Evolutionary conservation across 2,888 invertebrate genomes (phyloP), one percentile per base, ranked within the genome.

Genomic region (Gandaritis pyraliata): DNA sequence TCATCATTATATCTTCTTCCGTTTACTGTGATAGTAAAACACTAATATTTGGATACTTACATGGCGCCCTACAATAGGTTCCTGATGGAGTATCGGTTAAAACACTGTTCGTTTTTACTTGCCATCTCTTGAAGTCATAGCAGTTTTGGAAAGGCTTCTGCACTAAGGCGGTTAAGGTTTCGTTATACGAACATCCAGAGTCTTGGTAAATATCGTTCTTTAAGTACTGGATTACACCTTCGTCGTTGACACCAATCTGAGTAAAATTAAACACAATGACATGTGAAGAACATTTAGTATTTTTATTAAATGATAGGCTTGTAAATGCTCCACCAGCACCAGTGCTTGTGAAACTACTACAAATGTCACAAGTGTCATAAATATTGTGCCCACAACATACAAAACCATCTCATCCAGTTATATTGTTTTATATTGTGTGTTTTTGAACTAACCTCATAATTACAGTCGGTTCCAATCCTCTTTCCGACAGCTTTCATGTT

Each of bases 61-160:
- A 94, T 55, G 96, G 96, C 1, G 95, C 94, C 73, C 97, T 90
- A 70, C 95, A 95, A 76, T 93, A 95, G 0, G 96, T 96, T 68
- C 95, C 95, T 4, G 93, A 90, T 0, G 96, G 94, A 0, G 93
- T 88, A 72, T 97, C 95, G 0, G 96, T 95, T 36, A 88, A 75
- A 0, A 94, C 93, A 63, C 80, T 84, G 50, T 86, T 84, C 0
- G 84, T 86, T 70, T 86, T 87, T 4, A 93, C 80, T 30, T 90
- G 90, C 95, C 95, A 96, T 41, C 93, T 90, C 1, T 82, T 86
- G 4, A 83, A 71, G 41, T 94, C 90, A 73, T 96, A 95, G 70
- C 94, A 94, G 68, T 90, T 94, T 45, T 77, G 75, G 36, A 92
- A 83, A 67, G 92, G 92, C 13, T 76, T 72, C 0, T 85, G 58